A percentile compares a stretch with the other conserved stretches of the same genome.
Evolutionary conservation across 2,113 vertebrate species (phyloP).

Genomic region (Varanus komodoensis): DNA sequence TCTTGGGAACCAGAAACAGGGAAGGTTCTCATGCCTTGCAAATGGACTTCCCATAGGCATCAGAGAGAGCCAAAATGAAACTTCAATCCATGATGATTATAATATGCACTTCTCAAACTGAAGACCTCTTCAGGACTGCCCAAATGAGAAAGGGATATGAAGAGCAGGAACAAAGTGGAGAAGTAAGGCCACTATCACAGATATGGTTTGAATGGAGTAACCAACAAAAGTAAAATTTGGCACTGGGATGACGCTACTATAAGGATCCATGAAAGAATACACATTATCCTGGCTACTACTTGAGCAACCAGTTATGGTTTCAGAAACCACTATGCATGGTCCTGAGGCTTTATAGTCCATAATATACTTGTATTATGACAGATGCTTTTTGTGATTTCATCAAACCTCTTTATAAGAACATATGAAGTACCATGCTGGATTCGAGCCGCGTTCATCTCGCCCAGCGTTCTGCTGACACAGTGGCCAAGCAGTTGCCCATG

Average conservation of each 20-base stretch:
- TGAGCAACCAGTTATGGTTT: neutral
- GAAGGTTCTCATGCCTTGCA: neutral
- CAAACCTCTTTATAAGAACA: no score
- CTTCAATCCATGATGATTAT: neutral
- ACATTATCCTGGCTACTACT: neutral
- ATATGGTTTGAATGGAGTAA: neutral
- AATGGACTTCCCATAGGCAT: neutral
- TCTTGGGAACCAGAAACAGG: neutral
- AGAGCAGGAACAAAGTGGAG: neutral
- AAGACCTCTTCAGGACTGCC: neutral
- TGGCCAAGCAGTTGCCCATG: no score
- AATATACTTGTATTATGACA: no score
- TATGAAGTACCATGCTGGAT: no score
- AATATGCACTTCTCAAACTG: neutral
- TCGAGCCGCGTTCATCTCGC: no score
- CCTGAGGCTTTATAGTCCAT: neutral
- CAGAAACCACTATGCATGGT: neutral
- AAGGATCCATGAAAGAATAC: neutral
- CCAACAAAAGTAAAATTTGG: neutral
- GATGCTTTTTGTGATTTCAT: no score
- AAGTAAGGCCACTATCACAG: neutral
- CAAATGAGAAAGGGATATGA: neutral
- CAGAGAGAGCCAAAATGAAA: neutral
- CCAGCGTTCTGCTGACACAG: no score
- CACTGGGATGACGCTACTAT: neutral